Evolutionary conservation across 2,797 vertebrate species (phyloP).

Genomic region (Neosilurus mollespiculum): DNA sequence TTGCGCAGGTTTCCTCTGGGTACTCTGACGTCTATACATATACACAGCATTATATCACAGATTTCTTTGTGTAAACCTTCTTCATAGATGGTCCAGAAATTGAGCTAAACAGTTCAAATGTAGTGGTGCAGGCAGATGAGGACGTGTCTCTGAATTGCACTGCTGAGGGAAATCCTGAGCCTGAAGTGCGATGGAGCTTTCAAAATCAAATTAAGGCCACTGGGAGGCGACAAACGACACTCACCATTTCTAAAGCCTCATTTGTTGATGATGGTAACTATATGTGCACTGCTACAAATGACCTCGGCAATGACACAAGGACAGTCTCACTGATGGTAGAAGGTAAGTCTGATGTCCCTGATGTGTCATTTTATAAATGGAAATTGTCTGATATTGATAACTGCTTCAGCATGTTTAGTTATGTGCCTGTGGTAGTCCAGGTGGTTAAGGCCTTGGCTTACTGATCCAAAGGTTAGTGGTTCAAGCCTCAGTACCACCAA

Average conservation of each 20-base stretch:
- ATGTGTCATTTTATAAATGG: background rate
- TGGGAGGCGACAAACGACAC: slow-evolving; percentile 34
- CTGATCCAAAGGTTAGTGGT: no score
- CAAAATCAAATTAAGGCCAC: slow-evolving; percentile 29
- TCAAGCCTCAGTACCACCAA: no score
- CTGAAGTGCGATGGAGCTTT: slow-evolving; percentile 49
- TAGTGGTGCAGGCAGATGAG: background rate
- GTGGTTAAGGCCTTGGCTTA: no score
- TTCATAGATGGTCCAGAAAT: slow-evolving; percentile 5
- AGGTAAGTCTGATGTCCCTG: slow-evolving; percentile 52
- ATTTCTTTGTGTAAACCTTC: background rate
- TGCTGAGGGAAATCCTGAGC: slow-evolving; percentile 61
- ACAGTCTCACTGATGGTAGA: slow-evolving; percentile 46
- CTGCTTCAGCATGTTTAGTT: background rate
- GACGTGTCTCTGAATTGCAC: slow-evolving; percentile 51
- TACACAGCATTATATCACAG: background rate
- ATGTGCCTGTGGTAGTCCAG: no score
- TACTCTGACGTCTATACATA: no score
- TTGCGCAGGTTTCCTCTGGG: no score
- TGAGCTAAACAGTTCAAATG: fast-evolving
- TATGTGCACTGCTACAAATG: slow-evolving; percentile 66
- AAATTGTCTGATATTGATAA: background rate
- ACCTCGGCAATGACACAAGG: slow-evolving; percentile 47
- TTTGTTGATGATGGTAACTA: slow-evolving; percentile 61
- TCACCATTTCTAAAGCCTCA: slow-evolving; percentile 61